A percentile compares a stretch with the other conserved stretches of the same genome.
Conservation (phyloP, 2,797 vertebrate species). For the Myotis vivesi region DNA sequence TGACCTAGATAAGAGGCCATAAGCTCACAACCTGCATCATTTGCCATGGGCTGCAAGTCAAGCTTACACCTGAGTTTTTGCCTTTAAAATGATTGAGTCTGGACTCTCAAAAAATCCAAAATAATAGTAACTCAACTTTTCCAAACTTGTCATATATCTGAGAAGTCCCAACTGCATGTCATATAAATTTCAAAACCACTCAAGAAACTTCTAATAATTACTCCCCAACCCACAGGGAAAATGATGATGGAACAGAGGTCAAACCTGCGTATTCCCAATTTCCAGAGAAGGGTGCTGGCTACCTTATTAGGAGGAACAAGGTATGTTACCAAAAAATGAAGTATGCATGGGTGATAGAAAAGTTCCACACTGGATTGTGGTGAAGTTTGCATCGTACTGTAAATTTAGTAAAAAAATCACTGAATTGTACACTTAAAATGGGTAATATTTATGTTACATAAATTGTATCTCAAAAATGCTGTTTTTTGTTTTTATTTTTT, state of each 20-base stretch:
- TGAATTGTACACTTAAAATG: background rate
- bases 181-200: slow-evolving; percentile 37
- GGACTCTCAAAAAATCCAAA: background rate
- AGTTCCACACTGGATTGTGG: background rate
- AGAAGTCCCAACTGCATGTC: background rate
- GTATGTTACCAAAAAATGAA: background rate
- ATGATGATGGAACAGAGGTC: background rate
- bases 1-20: background rate
- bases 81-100: slow-evolving; percentile 26
- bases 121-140: background rate
- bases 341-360: background rate
- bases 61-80: background rate
- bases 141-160: background rate
- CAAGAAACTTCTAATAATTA: background rate
- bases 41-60: background rate
- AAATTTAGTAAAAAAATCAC: background rate
- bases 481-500: background rate
- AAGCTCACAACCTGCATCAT: background rate
- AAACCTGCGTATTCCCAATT: background rate
- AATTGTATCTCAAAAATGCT: slow-evolving; percentile 9
- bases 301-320: background rate
- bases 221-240: background rate
- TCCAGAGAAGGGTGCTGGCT: background rate
- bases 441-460: background rate
- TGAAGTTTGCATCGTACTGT: background rate